Base-by-base conservation (phyloP, 2,113 vertebrate genomes). In the Serinus canaria region DNA sequence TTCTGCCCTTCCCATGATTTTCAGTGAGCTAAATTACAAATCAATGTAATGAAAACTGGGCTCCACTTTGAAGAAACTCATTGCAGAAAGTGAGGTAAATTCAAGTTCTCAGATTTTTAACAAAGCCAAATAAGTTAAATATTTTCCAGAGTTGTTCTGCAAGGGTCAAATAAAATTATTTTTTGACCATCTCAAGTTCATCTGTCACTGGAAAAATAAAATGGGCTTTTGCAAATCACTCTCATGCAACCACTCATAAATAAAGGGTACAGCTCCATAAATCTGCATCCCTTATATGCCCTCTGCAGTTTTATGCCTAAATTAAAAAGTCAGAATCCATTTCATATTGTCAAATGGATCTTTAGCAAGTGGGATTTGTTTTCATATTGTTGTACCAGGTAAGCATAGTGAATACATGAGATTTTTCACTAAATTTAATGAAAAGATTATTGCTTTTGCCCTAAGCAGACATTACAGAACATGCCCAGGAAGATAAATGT, bases 401-500 rank as follows among this genome's bases (percentile, higher is more conserved):
- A 97, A 97, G 94, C 49, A 89, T 31, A 92, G 87, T 90, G 79
- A 91, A 83, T 91, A 93, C 87, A 94, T 53, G 59, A 96, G n/a
- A 47, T 89, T 91, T 92, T 96, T 96, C 87, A 96, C 81, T 90
- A 97, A 97, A 97, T 95, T 97, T 97, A 98, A 95, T 96, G 90
- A 92, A 96, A 96, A 97, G 70, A 94, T 96, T 96, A 78, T 95
- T 98, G 97, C 37, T 95, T 97, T 97, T 97, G 96, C 89, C 95
- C 94, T 93, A 95, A 96, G 95, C 94, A 97, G 90, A 96, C 70
- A 93, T 95, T 96, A 79, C 17, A 83, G 91, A 92, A 89, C 95
- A 96, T 94, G 81, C 55, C 89, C 35, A 68, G 91, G 85, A 97
- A 97, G 95, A 97, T 93, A 97, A 97, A 97, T 90, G 87, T 50